Percentiles rank a stretch among this genome's conserved stretches.
phyloP scores from a whole-genome alignment of 1,140 invertebrate species.

The Ruditapes philippinarum region DNA sequence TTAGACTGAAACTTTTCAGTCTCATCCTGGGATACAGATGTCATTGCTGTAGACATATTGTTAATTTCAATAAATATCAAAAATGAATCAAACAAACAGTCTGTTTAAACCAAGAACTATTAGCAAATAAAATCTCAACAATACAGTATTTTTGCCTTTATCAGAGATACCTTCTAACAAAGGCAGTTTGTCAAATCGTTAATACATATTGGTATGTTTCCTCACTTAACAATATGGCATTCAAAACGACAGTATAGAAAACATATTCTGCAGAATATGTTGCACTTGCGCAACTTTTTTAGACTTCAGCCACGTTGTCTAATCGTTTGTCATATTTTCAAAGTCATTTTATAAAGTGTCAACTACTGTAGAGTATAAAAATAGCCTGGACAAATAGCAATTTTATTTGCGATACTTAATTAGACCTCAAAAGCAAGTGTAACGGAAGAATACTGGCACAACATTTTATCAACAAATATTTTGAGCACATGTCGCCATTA shows the following conservation, averaged over 20 bases:
- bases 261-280: slow-evolving; percentile 3
- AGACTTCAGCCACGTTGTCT: slow-evolving; percentile 32
- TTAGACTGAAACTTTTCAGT: slow-evolving; percentile 57
- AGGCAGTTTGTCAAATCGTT: not conserved
- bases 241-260: not conserved
- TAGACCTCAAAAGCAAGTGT: not conserved
- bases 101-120: too few species aligned
- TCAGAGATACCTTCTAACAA: not conserved
- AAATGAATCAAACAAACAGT: not conserved
- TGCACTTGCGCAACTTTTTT: slow-evolving; percentile 36
- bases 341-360: not conserved
- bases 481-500: slow-evolving; percentile 70
- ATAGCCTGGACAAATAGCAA: not conserved
- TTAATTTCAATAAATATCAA: not conserved
- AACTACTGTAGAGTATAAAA: not conserved
- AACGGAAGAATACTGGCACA: slow-evolving; percentile 24
- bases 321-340: not conserved
- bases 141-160: too few species aligned
- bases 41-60: slow-evolving; percentile 54
- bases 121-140: too few species aligned
- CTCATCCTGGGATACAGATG: slow-evolving; percentile 17
- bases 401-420: slow-evolving; percentile 29
- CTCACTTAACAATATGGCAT: not conserved
- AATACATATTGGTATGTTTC: not conserved
- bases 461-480: slow-evolving; percentile 63